These are phyloP conservation scores for Lophochroa leadbeateri DNA, from an alignment of 2,113 vertebrate species.

Conservation along the genomic window DNA sequence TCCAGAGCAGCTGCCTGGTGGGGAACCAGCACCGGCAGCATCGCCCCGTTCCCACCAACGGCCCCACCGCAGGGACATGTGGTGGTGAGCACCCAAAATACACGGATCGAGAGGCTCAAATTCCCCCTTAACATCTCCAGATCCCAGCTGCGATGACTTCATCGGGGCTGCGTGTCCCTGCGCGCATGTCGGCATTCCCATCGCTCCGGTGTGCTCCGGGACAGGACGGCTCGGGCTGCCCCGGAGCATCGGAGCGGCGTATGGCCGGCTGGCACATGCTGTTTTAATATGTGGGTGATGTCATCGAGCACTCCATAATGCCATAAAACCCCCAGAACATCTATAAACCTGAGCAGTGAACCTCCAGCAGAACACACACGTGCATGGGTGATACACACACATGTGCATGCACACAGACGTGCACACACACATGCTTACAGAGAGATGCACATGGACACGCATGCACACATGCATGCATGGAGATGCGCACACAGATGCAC, in stretches of 20 bases:
- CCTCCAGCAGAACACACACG: constrained; percentile 32
- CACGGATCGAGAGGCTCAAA: not conserved
- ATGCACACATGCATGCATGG: accelerated
- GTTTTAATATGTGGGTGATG: constrained; percentile 36
- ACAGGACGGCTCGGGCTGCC: not conserved
- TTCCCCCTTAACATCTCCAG: not conserved
- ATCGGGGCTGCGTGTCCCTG: accelerated
- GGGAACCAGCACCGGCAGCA: not conserved
- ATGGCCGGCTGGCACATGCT: not conserved
- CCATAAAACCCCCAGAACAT: constrained; percentile 11
- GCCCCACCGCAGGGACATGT: not conserved
- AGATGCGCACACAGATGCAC: accelerated
- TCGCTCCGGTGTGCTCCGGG: accelerated
- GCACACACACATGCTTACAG: accelerated
- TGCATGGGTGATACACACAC: not conserved
- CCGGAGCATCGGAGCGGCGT: accelerated
- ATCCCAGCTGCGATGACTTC: not conserved
- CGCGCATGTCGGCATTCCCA: not conserved
- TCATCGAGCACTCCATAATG: not conserved
- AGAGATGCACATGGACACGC: not conserved
- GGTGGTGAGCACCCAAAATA: not conserved
- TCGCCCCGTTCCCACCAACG: not conserved
- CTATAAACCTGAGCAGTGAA: constrained; percentile 38
- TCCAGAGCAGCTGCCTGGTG: not conserved
- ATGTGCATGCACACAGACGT: accelerated